Conservation (phyloP, 2,888 invertebrate species). For the Abrostola triplasia region DNA sequence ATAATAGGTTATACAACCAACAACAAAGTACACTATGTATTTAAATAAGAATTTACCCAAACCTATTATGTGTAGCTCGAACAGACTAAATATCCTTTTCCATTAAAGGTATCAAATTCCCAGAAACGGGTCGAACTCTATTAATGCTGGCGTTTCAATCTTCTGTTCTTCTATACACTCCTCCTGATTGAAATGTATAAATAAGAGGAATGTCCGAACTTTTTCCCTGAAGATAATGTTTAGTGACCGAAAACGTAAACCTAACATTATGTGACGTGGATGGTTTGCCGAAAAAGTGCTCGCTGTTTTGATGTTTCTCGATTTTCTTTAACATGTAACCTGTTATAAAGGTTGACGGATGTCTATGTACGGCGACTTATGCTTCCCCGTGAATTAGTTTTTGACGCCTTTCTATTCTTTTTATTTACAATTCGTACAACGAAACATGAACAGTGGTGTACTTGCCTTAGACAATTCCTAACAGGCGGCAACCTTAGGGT, state of each 20-base stretch:
- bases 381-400: too few relatives aligned
- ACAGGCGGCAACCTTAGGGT: too few relatives aligned
- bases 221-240: slow-evolving; percentile 54
- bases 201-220: slow-evolving; percentile 46
- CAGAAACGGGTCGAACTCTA: slow-evolving; percentile 19
- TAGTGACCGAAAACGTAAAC: slow-evolving; percentile 53
- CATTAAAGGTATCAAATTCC: slow-evolving; percentile 24
- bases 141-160: slow-evolving; percentile 35
- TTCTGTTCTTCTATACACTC: slow-evolving; percentile 43
- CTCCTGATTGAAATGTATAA: slow-evolving; percentile 58
- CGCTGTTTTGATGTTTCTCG: slow-evolving; percentile 39
- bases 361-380: too few relatives aligned
- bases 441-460: too few relatives aligned
- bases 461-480: too few relatives aligned
- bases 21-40: neutral
- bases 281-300: slow-evolving; percentile 56
- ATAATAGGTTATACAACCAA: too few relatives aligned
- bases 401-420: too few relatives aligned
- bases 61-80: slow-evolving; percentile 10
- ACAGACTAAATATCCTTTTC: slow-evolving; percentile 29
- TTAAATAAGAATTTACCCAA: neutral
- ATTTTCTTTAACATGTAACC: slow-evolving; percentile 48
- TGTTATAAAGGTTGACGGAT: slow-evolving; percentile 48
- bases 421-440: too few relatives aligned
- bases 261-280: slow-evolving; percentile 56